Conservation (phyloP, 1,140 invertebrate species). For the Potamilus streckersoni region DNA sequence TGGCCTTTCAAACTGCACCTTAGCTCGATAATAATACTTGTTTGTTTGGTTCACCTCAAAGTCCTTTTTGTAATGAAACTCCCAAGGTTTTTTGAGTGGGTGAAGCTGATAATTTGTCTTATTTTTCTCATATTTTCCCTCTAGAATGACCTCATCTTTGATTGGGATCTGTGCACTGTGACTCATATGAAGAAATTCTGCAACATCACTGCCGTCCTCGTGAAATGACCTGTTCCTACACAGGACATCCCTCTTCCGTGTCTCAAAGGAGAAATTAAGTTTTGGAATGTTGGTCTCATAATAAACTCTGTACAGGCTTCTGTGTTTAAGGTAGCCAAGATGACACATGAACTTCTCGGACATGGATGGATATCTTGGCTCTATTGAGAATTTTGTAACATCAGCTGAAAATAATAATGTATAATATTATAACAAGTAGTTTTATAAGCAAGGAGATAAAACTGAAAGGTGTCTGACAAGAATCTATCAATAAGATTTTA, state of each 20-base stretch:
- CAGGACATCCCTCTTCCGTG: slow-evolving; percentile 5
- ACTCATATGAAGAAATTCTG: slow-evolving; percentile 11
- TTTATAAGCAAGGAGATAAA: too few species aligned
- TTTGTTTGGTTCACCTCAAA: slow-evolving; percentile 1
- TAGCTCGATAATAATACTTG: slow-evolving; percentile 3
- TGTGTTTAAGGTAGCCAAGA: slow-evolving; percentile 10
- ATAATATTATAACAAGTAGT: not conserved
- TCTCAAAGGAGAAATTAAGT: slow-evolving; percentile 13
- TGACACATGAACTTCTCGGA: slow-evolving; percentile 19
- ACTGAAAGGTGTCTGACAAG: too few species aligned
- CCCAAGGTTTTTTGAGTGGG: slow-evolving; percentile 12
- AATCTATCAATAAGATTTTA: too few species aligned
- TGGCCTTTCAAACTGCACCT: slow-evolving; percentile 26
- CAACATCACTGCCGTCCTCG: slow-evolving; percentile 8
- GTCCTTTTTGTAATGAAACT: not conserved
- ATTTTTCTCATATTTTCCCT: slow-evolving; percentile 3
- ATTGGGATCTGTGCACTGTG: slow-evolving; percentile 22
- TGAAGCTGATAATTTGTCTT: slow-evolving; percentile 7
- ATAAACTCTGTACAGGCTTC: slow-evolving; percentile 9
- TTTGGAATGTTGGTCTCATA: slow-evolving; percentile 20
- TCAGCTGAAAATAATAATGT: slow-evolving; percentile 14
- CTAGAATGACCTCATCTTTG: slow-evolving; percentile 27
- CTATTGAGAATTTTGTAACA: slow-evolving; percentile 18
- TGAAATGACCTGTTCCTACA: slow-evolving; percentile 14
- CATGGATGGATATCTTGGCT: slow-evolving; percentile 15